phyloP scores from a whole-genome alignment of 2,888 invertebrate species.

The Acanthoscelides obtectus region DNA sequence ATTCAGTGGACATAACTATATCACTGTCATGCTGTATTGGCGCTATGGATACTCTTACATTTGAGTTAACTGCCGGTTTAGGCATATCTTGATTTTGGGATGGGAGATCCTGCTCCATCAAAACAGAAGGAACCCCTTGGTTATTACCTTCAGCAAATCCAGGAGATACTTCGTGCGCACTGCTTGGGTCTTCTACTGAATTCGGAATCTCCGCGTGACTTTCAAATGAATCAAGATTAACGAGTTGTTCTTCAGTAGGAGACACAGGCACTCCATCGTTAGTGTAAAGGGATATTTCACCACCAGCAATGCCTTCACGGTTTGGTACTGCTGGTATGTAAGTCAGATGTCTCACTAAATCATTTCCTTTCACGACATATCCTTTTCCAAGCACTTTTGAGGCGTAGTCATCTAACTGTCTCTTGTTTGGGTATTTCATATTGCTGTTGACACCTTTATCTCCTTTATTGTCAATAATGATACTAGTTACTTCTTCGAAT shows the following conservation, averaged over 20 bases:
- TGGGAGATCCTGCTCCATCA: not conserved
- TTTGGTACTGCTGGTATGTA: not conserved
- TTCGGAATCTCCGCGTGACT: not conserved
- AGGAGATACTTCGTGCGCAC: not conserved
- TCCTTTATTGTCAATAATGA: constrained; percentile 18
- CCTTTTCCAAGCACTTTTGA: constrained; percentile 1
- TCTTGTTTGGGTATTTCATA: constrained; percentile 2
- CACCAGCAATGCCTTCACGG: not conserved
- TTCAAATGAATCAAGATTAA: not conserved
- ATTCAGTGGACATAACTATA: not conserved
- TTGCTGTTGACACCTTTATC: not conserved
- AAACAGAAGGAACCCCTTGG: not conserved
- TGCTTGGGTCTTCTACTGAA: not conserved
- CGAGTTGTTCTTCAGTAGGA: not conserved
- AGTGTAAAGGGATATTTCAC: not conserved
- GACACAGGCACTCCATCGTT: not conserved
- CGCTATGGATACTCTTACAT: not conserved
- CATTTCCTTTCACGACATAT: constrained; percentile 4
- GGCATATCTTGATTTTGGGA: not conserved
- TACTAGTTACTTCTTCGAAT: constrained; percentile 23
- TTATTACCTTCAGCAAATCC: not conserved
- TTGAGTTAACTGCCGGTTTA: not conserved
- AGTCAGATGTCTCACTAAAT: not conserved
- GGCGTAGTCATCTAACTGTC: not conserved
- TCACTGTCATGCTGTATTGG: not conserved